These are phyloP conservation scores for Semnornis frantzii DNA, from an alignment of 2,113 vertebrate genomes.

Conservation along the genomic window DNA sequence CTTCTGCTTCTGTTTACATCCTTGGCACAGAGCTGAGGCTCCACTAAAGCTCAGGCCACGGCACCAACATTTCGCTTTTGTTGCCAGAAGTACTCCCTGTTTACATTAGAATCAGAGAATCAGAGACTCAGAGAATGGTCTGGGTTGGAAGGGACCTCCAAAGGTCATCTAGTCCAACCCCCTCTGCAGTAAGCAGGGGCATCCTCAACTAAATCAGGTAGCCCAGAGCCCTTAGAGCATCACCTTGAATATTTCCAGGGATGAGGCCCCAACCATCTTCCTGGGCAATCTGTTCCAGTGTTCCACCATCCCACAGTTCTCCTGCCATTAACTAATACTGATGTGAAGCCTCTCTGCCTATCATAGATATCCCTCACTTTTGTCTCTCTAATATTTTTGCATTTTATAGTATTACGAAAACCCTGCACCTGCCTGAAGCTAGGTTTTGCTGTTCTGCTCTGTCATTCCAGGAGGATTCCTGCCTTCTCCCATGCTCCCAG, in stretches of 20 bases:
- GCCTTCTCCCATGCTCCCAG: background rate
- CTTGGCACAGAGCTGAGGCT: background rate
- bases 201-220: too few relatives aligned
- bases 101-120: too few relatives aligned
- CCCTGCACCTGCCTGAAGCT: background rate
- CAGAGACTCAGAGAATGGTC: too few relatives aligned
- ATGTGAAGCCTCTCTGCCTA: background rate
- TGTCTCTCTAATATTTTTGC: background rate
- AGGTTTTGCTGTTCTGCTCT: background rate
- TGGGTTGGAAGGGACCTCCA: too few relatives aligned
- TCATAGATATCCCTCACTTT: fast-evolving
- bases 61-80: background rate
- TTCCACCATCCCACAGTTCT: too few relatives aligned
- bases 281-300: too few relatives aligned
- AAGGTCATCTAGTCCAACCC: too few relatives aligned
- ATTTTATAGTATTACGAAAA: background rate
- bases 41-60: background rate
- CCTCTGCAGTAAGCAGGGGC: too few relatives aligned
- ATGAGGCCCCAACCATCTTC: too few relatives aligned
- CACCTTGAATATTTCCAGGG: too few relatives aligned
- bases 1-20: background rate
- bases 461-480: background rate
- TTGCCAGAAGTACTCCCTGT: background rate
- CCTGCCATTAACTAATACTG: background rate
- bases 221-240: too few relatives aligned